Evolutionary conservation across 2,888 invertebrate species (phyloP).

Genomic region (Tromatobia lineatoria): DNA sequence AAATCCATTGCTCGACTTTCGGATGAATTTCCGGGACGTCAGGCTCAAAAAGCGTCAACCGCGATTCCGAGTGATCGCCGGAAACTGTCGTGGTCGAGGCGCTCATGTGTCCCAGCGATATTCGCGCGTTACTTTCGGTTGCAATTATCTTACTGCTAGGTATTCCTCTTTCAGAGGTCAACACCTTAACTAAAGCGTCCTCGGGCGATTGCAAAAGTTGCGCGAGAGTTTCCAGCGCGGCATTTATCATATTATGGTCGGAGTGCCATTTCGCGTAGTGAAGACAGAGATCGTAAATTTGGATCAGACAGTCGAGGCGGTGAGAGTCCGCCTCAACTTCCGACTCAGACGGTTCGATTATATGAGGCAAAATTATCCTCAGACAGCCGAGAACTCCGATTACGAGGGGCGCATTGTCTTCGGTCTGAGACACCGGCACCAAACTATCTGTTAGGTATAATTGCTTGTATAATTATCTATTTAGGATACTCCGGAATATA

Average conservation of each 20-base stretch:
- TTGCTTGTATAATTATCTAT: not conserved
- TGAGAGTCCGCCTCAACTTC: slow-evolving; percentile 72
- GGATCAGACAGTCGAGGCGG: slow-evolving; percentile 81
- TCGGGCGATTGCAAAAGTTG: slow-evolving; percentile 87
- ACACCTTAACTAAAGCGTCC: slow-evolving; percentile 83
- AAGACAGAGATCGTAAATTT: slow-evolving; percentile 93
- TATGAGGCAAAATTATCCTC: slow-evolving; percentile 88
- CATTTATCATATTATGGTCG: slow-evolving; percentile 96
- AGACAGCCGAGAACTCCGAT: slow-evolving; percentile 90
- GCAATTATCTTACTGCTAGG: slow-evolving; percentile 76
- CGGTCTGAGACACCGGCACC: slow-evolving; percentile 69
- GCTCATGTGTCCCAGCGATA: slow-evolving; percentile 70
- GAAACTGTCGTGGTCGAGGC: slow-evolving; percentile 75
- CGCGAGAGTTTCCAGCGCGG: slow-evolving; percentile 91
- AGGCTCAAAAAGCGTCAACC: slow-evolving; percentile 77
- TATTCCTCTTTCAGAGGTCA: slow-evolving; percentile 86
- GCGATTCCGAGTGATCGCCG: slow-evolving; percentile 74
- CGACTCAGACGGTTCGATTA: slow-evolving; percentile 76
- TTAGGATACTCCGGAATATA: no score
- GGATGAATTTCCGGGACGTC: slow-evolving; percentile 78
- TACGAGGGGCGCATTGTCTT: slow-evolving; percentile 84
- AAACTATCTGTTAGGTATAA: slow-evolving; percentile 70
- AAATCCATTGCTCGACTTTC: slow-evolving; percentile 80
- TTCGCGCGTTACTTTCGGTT: slow-evolving; percentile 61
- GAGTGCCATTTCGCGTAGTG: slow-evolving; percentile 89